Percentiles rank a stretch among this genome's conserved stretches.
Evolutionary conservation across 1,140 invertebrate species (phyloP).

Genomic region (Parasteatoda tepidariorum): DNA sequence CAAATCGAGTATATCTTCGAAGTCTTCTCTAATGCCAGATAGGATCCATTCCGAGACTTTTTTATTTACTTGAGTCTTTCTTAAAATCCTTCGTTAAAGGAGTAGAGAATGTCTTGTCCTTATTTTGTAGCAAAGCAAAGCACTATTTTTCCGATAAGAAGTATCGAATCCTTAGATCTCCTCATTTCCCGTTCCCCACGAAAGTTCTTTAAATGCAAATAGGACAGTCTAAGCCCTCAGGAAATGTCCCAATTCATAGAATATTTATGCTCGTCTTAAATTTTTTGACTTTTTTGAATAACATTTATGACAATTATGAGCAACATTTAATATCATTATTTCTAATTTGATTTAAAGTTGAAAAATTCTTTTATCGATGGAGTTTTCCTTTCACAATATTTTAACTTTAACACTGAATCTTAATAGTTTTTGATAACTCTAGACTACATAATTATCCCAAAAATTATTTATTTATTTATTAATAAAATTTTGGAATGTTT

Average conservation of each 20-base stretch:
- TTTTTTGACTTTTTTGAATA: slow-evolving; percentile 18
- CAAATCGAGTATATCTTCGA: slow-evolving; percentile 39
- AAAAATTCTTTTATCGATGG: too few species aligned
- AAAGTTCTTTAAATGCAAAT: slow-evolving; percentile 55
- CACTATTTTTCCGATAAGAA: slow-evolving; percentile 31
- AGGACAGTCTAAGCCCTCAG: slow-evolving; percentile 31
- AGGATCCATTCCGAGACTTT: not conserved
- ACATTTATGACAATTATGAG: too few species aligned
- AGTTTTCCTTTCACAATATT: too few species aligned
- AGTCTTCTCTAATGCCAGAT: slow-evolving; percentile 20
- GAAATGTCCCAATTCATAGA: slow-evolving; percentile 38
- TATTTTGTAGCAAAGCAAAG: slow-evolving; percentile 37
- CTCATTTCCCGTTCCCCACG: slow-evolving; percentile 45
- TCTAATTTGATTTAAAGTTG: too few species aligned
- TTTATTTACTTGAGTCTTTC: not conserved
- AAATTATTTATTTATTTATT: too few species aligned
- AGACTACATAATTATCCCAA: too few species aligned
- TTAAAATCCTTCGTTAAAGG: slow-evolving; percentile 5
- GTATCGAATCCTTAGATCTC: slow-evolving; percentile 4
- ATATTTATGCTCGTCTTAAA: slow-evolving; percentile 37
- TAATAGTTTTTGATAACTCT: too few species aligned
- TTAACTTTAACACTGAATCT: too few species aligned
- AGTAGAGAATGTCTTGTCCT: slow-evolving; percentile 8
- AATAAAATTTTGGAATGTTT: too few species aligned
- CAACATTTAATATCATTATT: too few species aligned